Base-by-base conservation (phyloP, 2,888 invertebrate genomes). In the Drosophila bunnanda region DNA sequence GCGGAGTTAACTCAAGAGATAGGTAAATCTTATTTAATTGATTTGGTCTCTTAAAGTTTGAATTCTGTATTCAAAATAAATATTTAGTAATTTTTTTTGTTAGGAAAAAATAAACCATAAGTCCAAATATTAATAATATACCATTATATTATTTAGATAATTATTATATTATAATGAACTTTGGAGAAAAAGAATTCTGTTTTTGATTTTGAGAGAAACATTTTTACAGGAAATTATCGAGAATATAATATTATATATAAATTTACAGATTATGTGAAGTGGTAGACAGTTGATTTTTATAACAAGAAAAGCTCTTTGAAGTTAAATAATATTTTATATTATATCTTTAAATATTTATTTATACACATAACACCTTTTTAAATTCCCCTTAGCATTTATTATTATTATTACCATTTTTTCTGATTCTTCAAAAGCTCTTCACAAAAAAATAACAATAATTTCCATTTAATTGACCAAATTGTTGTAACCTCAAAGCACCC, bases 391-490 rank as follows among this genome's bases (percentile, higher is more conserved):
- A 13, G 0, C 20, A 20, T n/a, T 9, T 56, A 12, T n/a, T 20
- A 12, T 13, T 3, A 8, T 6, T 20, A 59, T 58, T 57, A n/a
- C 15, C 6, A 34, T 38, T 46, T 62, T 7, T 7, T 6, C 2
- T 5, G 5, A 20, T 50, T 32, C 32, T 30, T 20, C 0, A 30
- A 32, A 20, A 13, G 20, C 17, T 30, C 7, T 8, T 17, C 8
- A 13, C 7, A n/a, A 15, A 20, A 50, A 20, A 50, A 20, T 32
- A 50, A n/a, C 8, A 20, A n/a, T 32, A n/a, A 58, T 59, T 59
- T 39, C 59, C 17, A 56, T 48, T 48, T 65, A 65, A 65, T 66
- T 65, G 50, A 2, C n/a, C 13, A 34, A 66, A 65, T 25, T 50
- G 67, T 66, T 64, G 8, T 5, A 17, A 38, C 32, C 65, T 7